A percentile compares a stretch with the other conserved stretches of the same genome.
phyloP scores from a whole-genome alignment of 2,888 invertebrate genomes.

The Hesperia comma region DNA sequence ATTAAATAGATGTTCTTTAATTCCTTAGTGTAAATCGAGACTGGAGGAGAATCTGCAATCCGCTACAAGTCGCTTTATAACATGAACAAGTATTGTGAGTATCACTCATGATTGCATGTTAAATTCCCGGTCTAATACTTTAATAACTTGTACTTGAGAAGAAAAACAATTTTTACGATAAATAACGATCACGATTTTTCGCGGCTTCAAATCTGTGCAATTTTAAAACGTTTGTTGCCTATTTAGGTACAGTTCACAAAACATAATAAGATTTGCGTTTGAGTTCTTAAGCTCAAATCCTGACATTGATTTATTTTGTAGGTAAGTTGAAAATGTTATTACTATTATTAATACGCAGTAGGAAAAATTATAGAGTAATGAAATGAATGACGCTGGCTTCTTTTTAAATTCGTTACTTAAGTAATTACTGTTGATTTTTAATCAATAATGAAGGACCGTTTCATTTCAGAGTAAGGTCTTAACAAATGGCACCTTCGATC shows the following conservation, averaged over 20 bases:
- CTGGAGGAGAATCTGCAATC: conserved; percentile 57
- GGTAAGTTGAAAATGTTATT: conserved; percentile 46
- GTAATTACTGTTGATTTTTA: not conserved
- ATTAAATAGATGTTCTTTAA: conserved; percentile 54
- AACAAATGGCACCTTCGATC: conserved; percentile 62
- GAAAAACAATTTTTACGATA: too few species aligned
- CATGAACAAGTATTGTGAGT: conserved; percentile 72
- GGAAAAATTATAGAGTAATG: not conserved
- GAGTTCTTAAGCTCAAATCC: not conserved
- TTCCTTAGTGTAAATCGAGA: conserved; percentile 66
- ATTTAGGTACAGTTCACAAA: not conserved
- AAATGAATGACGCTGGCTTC: conserved; percentile 30
- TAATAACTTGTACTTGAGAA: not conserved
- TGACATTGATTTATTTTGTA: conserved; percentile 14
- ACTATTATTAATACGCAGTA: conserved; percentile 11
- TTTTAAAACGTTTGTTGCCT: not conserved
- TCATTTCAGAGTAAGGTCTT: conserved; percentile 54
- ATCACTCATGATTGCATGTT: conserved; percentile 46
- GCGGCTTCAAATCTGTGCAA: not conserved
- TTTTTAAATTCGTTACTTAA: conserved; percentile 1
- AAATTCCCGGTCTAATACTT: not conserved
- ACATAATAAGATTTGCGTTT: not conserved
- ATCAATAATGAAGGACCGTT: conserved; percentile 4
- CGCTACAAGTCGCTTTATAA: conserved; percentile 58
- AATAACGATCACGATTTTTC: not conserved